Evolutionary conservation across 2,888 invertebrate species (phyloP).

Genomic region (Heliconius sara): DNA sequence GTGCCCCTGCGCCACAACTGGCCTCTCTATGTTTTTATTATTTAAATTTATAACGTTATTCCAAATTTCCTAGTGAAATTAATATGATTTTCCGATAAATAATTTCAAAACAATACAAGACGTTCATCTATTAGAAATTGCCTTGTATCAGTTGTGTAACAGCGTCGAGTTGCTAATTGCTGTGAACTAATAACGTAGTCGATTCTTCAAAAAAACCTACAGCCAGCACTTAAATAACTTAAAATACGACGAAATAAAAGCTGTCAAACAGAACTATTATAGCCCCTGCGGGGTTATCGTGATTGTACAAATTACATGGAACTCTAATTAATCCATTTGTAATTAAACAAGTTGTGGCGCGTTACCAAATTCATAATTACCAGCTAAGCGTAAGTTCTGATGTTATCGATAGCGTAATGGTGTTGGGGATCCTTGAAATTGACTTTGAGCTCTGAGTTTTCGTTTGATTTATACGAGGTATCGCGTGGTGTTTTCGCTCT

Average conservation of each 20-base stretch:
- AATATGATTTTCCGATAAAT: not conserved
- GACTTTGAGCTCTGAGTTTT: not conserved
- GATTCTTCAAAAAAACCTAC: not conserved
- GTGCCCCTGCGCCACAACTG: too few relatives aligned
- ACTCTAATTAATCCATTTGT: conserved; percentile 40
- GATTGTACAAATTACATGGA: conserved; percentile 36
- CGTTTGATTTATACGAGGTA: not conserved
- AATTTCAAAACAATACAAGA: not conserved
- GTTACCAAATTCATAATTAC: conserved; percentile 37
- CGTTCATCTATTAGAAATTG: not conserved
- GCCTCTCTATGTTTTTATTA: not conserved
- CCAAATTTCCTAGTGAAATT: not conserved
- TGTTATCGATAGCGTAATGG: conserved; percentile 25
- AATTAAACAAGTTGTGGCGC: conserved; percentile 38
- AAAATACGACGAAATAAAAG: conserved; percentile 32
- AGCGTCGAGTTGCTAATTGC: not conserved
- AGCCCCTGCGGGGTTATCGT: conserved; percentile 34
- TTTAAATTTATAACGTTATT: not conserved
- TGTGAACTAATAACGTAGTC: not conserved
- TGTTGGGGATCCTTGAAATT: conserved; percentile 6
- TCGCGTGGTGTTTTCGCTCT: not conserved
- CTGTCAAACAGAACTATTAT: conserved; percentile 31
- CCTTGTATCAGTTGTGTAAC: not conserved
- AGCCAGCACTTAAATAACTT: not conserved
- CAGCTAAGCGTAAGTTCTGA: conserved; percentile 20